Conservation (phyloP, 2,888 invertebrate genomes). For the Drosophila tanythrix region DNA sequence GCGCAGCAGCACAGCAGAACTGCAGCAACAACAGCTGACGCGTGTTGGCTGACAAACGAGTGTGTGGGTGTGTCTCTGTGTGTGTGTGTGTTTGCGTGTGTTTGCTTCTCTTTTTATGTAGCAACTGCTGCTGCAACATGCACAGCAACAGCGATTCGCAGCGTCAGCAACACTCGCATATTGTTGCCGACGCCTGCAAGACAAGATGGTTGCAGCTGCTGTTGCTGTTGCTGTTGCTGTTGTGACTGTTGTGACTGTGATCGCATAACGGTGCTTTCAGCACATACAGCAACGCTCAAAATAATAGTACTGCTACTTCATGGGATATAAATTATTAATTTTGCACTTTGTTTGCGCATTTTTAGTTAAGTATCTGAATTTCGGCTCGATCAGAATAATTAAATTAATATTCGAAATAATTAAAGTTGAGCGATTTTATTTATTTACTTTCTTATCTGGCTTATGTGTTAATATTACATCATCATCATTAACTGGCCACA, state of each 20-base stretch:
- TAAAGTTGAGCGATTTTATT: neutral
- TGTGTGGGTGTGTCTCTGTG: constrained; percentile 7
- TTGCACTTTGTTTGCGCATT: neutral
- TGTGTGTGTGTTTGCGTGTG: constrained; percentile 6
- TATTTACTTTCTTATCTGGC: too few species aligned
- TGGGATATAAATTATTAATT: neutral
- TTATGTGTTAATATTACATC: neutral
- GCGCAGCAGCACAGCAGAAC: constrained; percentile 17
- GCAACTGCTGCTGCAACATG: constrained; percentile 14
- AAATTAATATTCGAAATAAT: neutral
- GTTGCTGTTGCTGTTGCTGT: constrained; percentile 20
- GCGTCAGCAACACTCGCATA: constrained; percentile 50
- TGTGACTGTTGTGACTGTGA: constrained; percentile 13
- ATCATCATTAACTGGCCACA: neutral
- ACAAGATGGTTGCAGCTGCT: constrained; percentile 36
- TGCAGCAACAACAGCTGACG: constrained; percentile 44
- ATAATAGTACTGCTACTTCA: neutral
- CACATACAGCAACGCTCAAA: constrained; percentile 14
- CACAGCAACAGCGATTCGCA: constrained; percentile 30
- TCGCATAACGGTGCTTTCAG: constrained; percentile 34
- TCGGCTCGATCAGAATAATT: neutral
- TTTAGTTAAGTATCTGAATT: neutral
- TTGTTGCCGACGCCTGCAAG: constrained; percentile 29
- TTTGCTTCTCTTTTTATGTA: neutral
- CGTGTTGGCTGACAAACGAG: constrained; percentile 49